Percentiles rank a stretch among this genome's conserved stretches.
Evolutionary conservation across 2,797 vertebrate species (phyloP).

Genomic region (Chelon labrosus): DNA sequence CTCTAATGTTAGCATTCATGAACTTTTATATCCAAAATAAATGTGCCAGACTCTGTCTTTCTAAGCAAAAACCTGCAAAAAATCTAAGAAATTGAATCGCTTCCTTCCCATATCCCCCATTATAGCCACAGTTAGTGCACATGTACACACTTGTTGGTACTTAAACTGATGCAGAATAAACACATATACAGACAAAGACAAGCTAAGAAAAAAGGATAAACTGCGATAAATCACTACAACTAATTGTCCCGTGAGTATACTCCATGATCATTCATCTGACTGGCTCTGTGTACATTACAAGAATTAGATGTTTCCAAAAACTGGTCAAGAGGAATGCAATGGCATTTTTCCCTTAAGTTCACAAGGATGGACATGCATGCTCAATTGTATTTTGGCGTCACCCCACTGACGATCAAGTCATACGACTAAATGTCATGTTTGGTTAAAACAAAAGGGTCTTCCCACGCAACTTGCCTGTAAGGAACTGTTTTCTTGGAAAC

Average conservation of each 20-base stretch:
- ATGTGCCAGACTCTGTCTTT: background rate
- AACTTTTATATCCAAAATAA: background rate
- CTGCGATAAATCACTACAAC: conserved; percentile 26
- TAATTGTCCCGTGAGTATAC: conserved; percentile 19
- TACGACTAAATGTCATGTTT: conserved; percentile 23
- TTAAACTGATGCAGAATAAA: too few relatives aligned
- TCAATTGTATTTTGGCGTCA: conserved; percentile 25
- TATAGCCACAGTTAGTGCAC: background rate
- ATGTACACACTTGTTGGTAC: background rate
- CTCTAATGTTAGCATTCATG: background rate
- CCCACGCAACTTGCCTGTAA: background rate
- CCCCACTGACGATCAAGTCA: conserved; percentile 17
- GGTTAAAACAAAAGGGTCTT: conserved; percentile 24
- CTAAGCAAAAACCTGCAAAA: too few relatives aligned
- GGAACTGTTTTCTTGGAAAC: conserved; percentile 28
- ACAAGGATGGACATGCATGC: conserved; percentile 42
- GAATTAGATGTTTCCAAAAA: conserved; percentile 21
- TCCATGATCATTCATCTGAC: conserved; percentile 38
- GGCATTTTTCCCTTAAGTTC: conserved; percentile 45
- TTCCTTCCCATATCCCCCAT: background rate
- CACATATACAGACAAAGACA: background rate
- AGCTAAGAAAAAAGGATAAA: background rate
- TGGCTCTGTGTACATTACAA: conserved; percentile 28
- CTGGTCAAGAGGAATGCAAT: conserved; percentile 44
- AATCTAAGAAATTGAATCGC: background rate